Evolutionary conservation across 2,113 vertebrate genomes (phyloP), one percentile per base, ranked within the genome.

Genomic region (Hymenochirus boettgeri): DNA sequence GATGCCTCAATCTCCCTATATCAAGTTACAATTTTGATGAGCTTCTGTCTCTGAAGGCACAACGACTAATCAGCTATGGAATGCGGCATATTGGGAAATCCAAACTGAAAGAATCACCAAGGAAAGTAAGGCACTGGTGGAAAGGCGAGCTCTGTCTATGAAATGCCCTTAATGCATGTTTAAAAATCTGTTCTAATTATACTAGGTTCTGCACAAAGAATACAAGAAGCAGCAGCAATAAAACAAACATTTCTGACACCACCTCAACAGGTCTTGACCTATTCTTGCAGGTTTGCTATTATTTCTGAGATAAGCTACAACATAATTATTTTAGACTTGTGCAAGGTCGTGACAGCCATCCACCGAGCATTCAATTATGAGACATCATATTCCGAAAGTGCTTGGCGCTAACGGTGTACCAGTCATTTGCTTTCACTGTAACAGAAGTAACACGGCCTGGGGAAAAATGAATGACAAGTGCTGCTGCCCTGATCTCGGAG

Each of bases 351-450:
- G 42, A 57, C 63, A 57, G 54, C 19, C 22, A 65, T 57, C 42
- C 27, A 7, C 27, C 50, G 45, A 35, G 42, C 42, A 26, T 65
- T 65, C 42, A 65, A 29, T 33, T 26, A 57, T 29, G 24, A 45
- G 51, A 55, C 61, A 64, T 37, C 51, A 55, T 52, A 64, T 37
- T 55, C 35, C 37, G 35, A 37, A 64, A 45, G 35, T 54, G 51
- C 35, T 54, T 45, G 33, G 48, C 35, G 22, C 22, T 53, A 62
- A 53, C 48, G 31, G 52, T 54, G 24, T 64, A 29, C 26, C 24
- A 27, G 22, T 42, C 35, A 55, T n/a, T 55, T 64, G 31, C n/a
- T 52, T 46, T 17, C 37, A 24, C 33, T 46, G 21, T 39, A 33
- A 52, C 48, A 17, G 47, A 47, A 21, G 29, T 31, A 62, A 52